A percentile compares a stretch with the other conserved stretches of the same genome.
phyloP scores from a whole-genome alignment of 1,140 invertebrate species.

The Temnothorax curvispinosus region DNA sequence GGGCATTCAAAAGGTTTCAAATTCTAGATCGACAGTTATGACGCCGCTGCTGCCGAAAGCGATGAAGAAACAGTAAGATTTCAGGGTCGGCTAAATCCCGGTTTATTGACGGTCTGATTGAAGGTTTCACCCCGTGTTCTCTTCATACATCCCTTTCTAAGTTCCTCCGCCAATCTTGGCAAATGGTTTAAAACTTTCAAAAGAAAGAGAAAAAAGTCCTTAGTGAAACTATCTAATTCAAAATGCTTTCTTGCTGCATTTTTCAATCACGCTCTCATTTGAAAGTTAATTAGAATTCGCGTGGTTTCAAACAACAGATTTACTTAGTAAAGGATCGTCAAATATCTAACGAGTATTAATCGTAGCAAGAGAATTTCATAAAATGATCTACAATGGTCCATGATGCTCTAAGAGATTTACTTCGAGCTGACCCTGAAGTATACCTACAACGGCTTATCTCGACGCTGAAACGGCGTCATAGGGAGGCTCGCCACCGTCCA shows the following conservation, averaged over 20 bases:
- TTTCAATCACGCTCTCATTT: not conserved
- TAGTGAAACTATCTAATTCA: not conserved
- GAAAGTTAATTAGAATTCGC: not conserved
- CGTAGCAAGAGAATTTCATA: not conserved
- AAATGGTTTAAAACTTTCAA: not conserved
- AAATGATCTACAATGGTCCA: constrained; percentile 32
- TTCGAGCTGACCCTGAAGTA: constrained; percentile 8
- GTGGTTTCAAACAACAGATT: not conserved
- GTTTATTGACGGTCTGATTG: not conserved
- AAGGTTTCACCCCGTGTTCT: not conserved
- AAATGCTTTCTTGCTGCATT: not conserved
- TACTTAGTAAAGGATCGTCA: not conserved
- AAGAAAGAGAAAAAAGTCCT: not conserved
- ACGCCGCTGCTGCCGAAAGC: constrained; percentile 26
- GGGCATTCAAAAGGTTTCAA: constrained; percentile 40
- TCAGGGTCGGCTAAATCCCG: not conserved
- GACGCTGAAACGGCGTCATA: constrained; percentile 74
- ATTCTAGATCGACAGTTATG: constrained; percentile 66
- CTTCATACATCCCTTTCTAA: not conserved
- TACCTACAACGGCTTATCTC: constrained; percentile 70
- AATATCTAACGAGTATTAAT: not conserved
- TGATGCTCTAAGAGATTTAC: constrained; percentile 45
- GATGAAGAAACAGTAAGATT: constrained; percentile 3
- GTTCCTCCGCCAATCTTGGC: not conserved
- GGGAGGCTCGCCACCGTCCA: constrained; percentile 75